Base-by-base conservation (phyloP, 2,113 vertebrate species). In the Tursiops truncatus region DNA sequence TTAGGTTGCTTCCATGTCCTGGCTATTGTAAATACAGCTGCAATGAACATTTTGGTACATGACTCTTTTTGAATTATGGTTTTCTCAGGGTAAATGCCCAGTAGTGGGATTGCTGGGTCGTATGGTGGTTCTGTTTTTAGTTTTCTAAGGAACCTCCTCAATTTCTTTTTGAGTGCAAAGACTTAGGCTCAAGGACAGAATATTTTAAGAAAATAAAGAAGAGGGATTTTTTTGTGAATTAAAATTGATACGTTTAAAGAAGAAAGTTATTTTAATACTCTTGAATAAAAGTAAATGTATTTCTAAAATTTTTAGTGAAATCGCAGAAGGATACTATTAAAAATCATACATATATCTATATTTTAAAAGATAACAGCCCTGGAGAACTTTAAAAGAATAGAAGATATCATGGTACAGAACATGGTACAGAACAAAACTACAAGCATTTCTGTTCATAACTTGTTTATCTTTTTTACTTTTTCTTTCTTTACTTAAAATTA, bases 161-260 rank as follows among this genome's bases (percentile, higher is more conserved):
- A 91, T 95, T 96, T 88, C 13, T 58, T 95, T 74, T 68, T 82
- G 20, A 86, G 33, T 83, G 33, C n/a, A 97, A 85, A 94, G 14
- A 25, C 58, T 53, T 96, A 71, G 6, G 53, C 84, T 36, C 36
- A 94, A 92, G 77, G 41, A 84, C 60, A 96, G 56, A 44, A 38
- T 73, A 97, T 79, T 96, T 53, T 0, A 1, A 79, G 25, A 82
- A 88, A 63, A 84, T 56, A 85, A 93, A 94, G 63, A 80, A 62
- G 7, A 3, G 6, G 15, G 13, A 60, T 88, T 1, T 12, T 38
- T 58, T 84, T 84, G 90, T 89, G 23, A 74, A 97, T 97, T 96
- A 96, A 98, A 98, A 95, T 68, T 56, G 11, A 82, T 83, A 20
- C 23, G 12, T 97, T 98, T 96, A 79, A 97, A 98, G 93, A 28